phyloP scores from a whole-genome alignment of 1,140 invertebrate species.

The Cephus cinctus region DNA sequence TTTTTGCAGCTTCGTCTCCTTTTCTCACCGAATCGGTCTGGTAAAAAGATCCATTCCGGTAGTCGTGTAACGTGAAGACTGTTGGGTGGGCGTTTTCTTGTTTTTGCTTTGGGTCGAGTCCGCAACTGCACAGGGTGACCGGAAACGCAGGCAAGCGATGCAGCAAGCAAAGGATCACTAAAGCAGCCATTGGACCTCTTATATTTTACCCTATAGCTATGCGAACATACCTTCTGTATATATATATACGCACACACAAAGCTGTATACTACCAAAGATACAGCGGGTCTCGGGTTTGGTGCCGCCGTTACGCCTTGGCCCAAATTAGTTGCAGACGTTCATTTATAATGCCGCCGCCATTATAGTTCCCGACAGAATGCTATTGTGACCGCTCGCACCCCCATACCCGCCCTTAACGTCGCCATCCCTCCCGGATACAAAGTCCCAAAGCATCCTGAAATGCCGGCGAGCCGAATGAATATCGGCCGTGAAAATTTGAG shows the following conservation, averaged over 20 bases:
- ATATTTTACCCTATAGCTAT: no score
- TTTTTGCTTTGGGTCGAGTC: constrained; percentile 16
- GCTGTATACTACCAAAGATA: no score
- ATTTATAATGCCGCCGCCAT: constrained; percentile 50
- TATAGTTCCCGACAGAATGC: neutral
- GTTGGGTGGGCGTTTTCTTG: constrained; percentile 27
- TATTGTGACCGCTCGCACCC: constrained; percentile 1
- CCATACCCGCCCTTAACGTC: no score
- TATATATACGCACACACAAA: no score
- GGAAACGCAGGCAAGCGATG: neutral
- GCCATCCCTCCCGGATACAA: no score
- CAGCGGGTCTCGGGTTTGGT: constrained; percentile 19
- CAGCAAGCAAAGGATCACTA: no score
- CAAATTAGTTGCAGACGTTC: constrained; percentile 54
- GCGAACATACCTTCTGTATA: no score
- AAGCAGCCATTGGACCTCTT: no score
- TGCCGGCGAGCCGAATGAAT: constrained; percentile 25
- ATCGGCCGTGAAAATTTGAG: constrained; percentile 45
- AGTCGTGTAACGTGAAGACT: constrained; percentile 1
- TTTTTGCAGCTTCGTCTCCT: neutral
- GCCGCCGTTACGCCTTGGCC: constrained; percentile 32
- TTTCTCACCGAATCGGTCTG: neutral
- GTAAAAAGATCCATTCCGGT: constrained; percentile 1
- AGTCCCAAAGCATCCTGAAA: constrained; percentile 35
- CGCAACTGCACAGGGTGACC: neutral